Evolutionary conservation across 35 echinoderm and acorn worm genomes (phyloP), one percentile per base, ranked within the genome.

Genomic region (Ophiothrix spiculata): DNA sequence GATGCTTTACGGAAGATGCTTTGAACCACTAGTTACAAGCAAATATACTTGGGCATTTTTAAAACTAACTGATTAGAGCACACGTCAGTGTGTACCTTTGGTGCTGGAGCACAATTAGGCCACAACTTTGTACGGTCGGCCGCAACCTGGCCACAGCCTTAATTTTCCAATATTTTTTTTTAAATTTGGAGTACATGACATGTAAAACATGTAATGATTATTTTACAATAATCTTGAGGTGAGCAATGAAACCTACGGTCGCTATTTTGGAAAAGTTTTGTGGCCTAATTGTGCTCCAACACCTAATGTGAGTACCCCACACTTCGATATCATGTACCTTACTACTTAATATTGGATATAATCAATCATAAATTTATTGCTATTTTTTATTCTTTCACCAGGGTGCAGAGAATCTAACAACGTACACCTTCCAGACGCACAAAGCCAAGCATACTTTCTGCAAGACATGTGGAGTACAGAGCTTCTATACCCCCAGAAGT

Each of bases 391-490:
- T 33, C 81, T 21, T 56, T 84, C 76, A 35, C 56, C 39, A 99
- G 96, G 96, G 96, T 75, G 92, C 91, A 63, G 96, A 99, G 31
- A 85, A 80, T 17, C 41, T 99, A 38, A 87, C 91, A 21, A 88
- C 82, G 73, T 99, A 99, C 34, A 99, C 96, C 35, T 99, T 91
- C 81, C 86, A 90, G 79, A 94, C 96, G 36, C 82, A 86, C 32
- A 36, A 81, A 37, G 96, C 96, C 32, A 86, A 99, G 39, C 96
- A 99, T 64, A 94, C 92, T 15, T 99, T 99, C 56, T 99, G 96
- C 86, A 99, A 99, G 49, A 89, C 80, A 4, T 99, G 96, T 87
- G 96, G 96, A 77, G 96, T 99, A 0, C 92, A 99, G 83, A 92
- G 92, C 83, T 99, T 99, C 83, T 99, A 99, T 45, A 80, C 92